These are phyloP conservation scores for Rhabdornis inornatus DNA, from an alignment of 2,113 vertebrate species.

Conservation along the genomic window DNA sequence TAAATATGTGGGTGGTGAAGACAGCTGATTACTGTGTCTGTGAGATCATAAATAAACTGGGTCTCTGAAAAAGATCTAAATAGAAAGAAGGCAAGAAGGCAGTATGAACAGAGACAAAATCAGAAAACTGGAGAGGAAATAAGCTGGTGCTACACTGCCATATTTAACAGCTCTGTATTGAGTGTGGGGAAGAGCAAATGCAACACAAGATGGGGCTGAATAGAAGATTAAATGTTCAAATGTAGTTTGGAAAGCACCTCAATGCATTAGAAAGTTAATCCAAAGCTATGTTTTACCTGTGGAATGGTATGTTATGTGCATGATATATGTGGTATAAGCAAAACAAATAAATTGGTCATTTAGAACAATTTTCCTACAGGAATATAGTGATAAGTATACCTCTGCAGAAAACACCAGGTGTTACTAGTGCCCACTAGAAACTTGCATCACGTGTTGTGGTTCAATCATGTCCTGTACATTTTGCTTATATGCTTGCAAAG, in stretches of 20 bases:
- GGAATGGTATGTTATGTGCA: background rate
- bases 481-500: rapidly evolving
- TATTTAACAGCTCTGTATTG: background rate
- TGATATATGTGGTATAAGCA: background rate
- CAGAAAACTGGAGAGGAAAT: background rate
- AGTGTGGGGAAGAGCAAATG: background rate
- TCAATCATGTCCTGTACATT: background rate
- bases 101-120: background rate
- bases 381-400: background rate
- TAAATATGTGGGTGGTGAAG: background rate
- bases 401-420: background rate
- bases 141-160: rapidly evolving
- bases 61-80: background rate
- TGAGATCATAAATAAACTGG: background rate
- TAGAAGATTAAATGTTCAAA: background rate
- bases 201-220: background rate
- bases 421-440: background rate
- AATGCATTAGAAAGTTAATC: background rate
- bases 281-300: background rate
- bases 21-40: background rate
- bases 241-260: background rate
- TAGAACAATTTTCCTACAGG: background rate
- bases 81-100: background rate
- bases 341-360: background rate
- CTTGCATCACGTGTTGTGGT: background rate